Conservation (phyloP, 2,113 vertebrate genomes). For the Entelurus aequoreus region DNA sequence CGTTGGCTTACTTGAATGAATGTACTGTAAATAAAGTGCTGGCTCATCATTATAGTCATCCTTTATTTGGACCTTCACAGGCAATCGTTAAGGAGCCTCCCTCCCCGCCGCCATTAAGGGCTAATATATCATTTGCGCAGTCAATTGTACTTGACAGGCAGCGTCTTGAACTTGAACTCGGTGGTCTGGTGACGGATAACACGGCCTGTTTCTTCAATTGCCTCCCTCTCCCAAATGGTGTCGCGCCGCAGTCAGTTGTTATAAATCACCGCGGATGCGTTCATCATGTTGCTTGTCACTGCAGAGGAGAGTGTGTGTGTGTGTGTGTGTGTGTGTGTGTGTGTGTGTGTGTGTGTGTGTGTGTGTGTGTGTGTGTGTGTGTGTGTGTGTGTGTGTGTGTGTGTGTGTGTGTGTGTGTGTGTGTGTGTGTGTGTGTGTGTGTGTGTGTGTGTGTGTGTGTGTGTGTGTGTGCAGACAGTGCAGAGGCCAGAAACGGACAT, state of each 20-base stretch:
- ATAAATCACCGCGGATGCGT: slow-evolving; percentile 70
- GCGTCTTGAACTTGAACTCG: slow-evolving; percentile 77
- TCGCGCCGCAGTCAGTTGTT: slow-evolving; percentile 63
- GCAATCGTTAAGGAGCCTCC: slow-evolving; percentile 62
- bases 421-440: slow-evolving; percentile 6
- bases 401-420: slow-evolving; percentile 12
- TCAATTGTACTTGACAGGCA: slow-evolving; percentile 72
- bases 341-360: neutral
- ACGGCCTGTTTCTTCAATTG: slow-evolving; percentile 72
- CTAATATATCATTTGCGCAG: slow-evolving; percentile 74
- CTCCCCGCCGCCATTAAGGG: slow-evolving; percentile 69
- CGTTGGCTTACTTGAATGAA: neutral
- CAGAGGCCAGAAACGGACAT: slow-evolving; percentile 25
- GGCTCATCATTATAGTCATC: neutral
- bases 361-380: too few species aligned
- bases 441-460: too few species aligned
- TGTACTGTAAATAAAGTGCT: neutral
- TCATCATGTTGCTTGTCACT: slow-evolving; percentile 71
- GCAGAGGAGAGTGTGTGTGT: slow-evolving; percentile 13
- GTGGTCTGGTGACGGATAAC: slow-evolving; percentile 73
- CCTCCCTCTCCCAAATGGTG: slow-evolving; percentile 54
- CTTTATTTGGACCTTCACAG: slow-evolving; percentile 60
- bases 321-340: slow-evolving; percentile 9
- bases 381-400: neutral
- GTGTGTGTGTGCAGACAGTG: slow-evolving; percentile 1